Base-by-base conservation (phyloP, 2,797 vertebrate genomes). In the Crocidura indochinensis region DNA sequence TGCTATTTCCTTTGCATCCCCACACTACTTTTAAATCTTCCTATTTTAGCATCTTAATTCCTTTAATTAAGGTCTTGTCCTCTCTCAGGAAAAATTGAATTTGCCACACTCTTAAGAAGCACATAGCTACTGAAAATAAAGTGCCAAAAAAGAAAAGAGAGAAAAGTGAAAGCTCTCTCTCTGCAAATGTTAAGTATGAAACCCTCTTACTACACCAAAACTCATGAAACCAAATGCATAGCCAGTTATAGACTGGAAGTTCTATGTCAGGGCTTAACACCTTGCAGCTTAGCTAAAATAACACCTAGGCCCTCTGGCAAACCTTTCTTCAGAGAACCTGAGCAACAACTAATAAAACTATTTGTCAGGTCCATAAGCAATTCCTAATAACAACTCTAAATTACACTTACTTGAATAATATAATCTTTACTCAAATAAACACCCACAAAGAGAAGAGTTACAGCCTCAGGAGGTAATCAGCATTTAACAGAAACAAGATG, bases 301-400 rank as follows among this genome's bases (percentile, higher is more conserved):
- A 78, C 27, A 56, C 56, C 73, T 82, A 65, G 84, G 49, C 49
- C 60, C 53, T 92, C 20, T 76, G 69, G 69, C 71, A 88, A 86
- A 26, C 6, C 51, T 12, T 1, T 69, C 26, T 80, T 79, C 46
- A 87, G 73, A 91, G 69, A 93, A 69, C n/a, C n/a, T n/a, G n/a
- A n/a, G n/a, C n/a, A n/a, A n/a, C n/a, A n/a, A n/a, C n/a, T n/a
- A n/a, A n/a, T n/a, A n/a, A n/a, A n/a, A n/a, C n/a, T n/a, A n/a
- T n/a, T n/a, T n/a, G n/a, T n/a, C n/a, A n/a, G n/a, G n/a, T n/a
- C n/a, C n/a, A n/a, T n/a, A n/a, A n/a, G n/a, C n/a, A n/a, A n/a
- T n/a, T n/a, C n/a, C n/a, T n/a, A n/a, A n/a, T n/a, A n/a, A n/a
- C n/a, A n/a, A n/a, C n/a, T n/a, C n/a, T n/a, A n/a, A n/a, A n/a